Evolutionary conservation across 92 coral and sea anemone species (phyloP), one percentile per base, ranked within the genome.

Genomic region (Hydrozoanthus gracilis): DNA sequence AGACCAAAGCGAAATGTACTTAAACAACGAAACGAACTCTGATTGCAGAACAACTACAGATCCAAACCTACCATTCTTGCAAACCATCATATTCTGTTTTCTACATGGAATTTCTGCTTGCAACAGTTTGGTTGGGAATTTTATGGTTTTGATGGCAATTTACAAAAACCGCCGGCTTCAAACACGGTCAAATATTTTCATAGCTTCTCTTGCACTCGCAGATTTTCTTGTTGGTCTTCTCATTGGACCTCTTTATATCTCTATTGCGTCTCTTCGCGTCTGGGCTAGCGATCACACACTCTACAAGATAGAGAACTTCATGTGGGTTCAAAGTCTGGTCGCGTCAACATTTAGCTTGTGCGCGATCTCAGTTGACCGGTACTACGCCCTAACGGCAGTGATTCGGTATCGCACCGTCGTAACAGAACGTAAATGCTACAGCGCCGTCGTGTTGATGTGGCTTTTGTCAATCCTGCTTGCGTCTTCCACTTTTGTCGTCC

Each of bases 301-400:
- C 44, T 89, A 76, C 67, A 89, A 68, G 51, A 13, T 76, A n/a
- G 91, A 89, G 20, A 89, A 89, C 44, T 89, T 84, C 20, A 64
- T 84, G 17, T 89, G 91, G 91, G 68, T 89, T 68, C 91, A 89
- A 73, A 89, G 88, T 1, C 44, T 89, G 18, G 86, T 77, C 4
- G 88, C 85, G 16, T 84, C 91, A 18, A 69, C 91, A 46, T 71
- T 77, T 12, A 89, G 88, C 65, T 27, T 89, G 6, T 76, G 78
- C 44, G 91, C 91, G 5, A 75, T 89, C n/a, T 83, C 85, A 11
- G 76, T 84, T 4, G 91, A 89, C 47, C 75, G 91, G 8, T 89
- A 84, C 54, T 48, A 76, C 14, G 91, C 91, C 3, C 74, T 89
- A 8, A 89, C 88, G 44, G 54, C 80, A 13, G 80, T 70, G 13